phyloP scores from a whole-genome alignment of 2,888 invertebrate genomes.

The Melitaea athalia region DNA sequence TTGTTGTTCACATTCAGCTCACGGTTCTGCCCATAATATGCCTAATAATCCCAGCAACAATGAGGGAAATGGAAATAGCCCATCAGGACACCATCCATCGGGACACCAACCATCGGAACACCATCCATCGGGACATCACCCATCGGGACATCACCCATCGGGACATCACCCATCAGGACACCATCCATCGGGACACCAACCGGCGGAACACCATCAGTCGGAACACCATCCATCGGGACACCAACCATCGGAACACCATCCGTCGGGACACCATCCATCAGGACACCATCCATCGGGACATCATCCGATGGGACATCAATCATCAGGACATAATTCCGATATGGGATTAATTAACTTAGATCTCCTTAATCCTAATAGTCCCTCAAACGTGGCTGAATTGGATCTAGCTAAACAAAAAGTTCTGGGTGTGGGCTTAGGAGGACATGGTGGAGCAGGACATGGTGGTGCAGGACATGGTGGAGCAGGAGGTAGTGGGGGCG shows the following conservation, averaged over 20 bases:
- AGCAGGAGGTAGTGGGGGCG: background rate
- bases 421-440: conserved; percentile 36
- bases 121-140: no score
- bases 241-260: no score
- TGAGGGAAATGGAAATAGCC: background rate
- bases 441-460: conserved; percentile 32
- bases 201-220: no score
- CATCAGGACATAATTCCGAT: conserved; percentile 20
- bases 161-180: no score
- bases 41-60: no score
- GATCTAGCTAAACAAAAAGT: conserved; percentile 36
- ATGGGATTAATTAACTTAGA: conserved; percentile 36
- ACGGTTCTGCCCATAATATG: no score
- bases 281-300: background rate
- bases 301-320: background rate
- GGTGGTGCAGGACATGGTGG: background rate
- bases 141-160: no score
- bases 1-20: conserved; percentile 18
- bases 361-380: conserved; percentile 37
- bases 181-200: no score
- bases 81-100: background rate
- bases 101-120: no score
- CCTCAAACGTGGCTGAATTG: conserved; percentile 37
- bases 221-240: no score
- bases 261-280: background rate